Evolutionary conservation across 2,797 vertebrate genomes (phyloP).

Genomic region (Megalops cyprinoides): DNA sequence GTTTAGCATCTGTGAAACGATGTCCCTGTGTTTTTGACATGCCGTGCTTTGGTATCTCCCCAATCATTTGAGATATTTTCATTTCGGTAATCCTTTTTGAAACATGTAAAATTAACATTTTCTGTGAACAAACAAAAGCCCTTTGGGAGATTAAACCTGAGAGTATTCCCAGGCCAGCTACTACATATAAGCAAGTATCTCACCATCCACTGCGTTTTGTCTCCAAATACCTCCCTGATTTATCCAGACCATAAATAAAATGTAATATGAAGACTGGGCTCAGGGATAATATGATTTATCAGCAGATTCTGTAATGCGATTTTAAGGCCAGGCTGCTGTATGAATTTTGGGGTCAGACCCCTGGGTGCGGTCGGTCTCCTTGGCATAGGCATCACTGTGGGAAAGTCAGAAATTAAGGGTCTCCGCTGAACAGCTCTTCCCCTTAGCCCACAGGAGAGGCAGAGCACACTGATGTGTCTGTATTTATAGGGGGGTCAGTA

Average conservation of each 20-base stretch:
- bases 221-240: background rate
- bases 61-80: background rate
- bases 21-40: too few species aligned
- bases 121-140: constrained; percentile 7
- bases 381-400: background rate
- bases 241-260: constrained; percentile 9
- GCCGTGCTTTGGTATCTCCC: background rate
- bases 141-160: background rate
- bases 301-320: constrained; percentile 21
- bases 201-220: background rate
- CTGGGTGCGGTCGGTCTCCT: background rate
- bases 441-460: too few species aligned
- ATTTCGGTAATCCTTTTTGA: background rate
- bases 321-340: background rate
- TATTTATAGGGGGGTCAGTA: background rate
- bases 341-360: background rate
- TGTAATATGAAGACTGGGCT: background rate
- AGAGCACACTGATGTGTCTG: too few species aligned
- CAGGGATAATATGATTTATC: constrained; percentile 13
- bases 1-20: constrained; percentile 13
- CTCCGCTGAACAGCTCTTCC: too few species aligned
- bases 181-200: too few species aligned
- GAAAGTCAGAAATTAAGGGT: too few species aligned
- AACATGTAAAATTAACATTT: background rate
- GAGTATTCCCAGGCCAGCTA: too few species aligned